Evolutionary conservation across 2,113 vertebrate genomes (phyloP), one percentile per base, ranked within the genome.

Genomic region (Pelusios castaneus): DNA sequence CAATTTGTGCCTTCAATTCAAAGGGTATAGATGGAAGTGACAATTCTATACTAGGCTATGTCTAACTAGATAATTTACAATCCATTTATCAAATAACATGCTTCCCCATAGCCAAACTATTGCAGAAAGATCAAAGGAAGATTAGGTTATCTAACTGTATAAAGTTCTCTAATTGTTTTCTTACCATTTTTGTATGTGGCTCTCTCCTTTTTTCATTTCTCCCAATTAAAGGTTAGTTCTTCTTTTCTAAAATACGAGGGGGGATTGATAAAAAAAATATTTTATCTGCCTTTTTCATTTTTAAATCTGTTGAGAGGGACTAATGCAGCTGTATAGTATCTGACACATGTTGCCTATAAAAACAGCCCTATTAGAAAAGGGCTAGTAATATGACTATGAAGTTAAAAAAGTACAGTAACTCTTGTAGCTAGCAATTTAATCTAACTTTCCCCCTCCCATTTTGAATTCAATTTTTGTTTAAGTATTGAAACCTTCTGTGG

Each of bases 381-480:
- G 24, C 43, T 27, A 45, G 63, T 76, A 27, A 76, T 7, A 13
- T 45, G 24, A 76, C 22, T 76, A 75, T 41, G 21, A 67, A 8
- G 10, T 75, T 43, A 43, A 75, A 45, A 43, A 76, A 13, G 25
- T 45, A 76, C 12, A 45, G 73, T 41, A 76, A 14, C 24, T 27
- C 41, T 76, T 27, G 13, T 76, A 76, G 43, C 41, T 76, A 13
- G 11, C 24, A 73, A 90, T 82, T 85, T 90, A 41, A 84, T 82
- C 34, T n/a, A 73, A 52, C 49, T 85, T 87, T 94, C 79, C 45
- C 84, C 22, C 83, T 29, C 54, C 3, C 10, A 9, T 58, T 12
- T 90, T 77, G 41, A 85, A n/a, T 29, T 90, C 60, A 85, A 17
- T 29, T 89, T 63, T 73, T 92, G 38, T 34, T n/a, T 52, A 91